These are phyloP conservation scores for Ornithoptera alexandrae DNA, from an alignment of 2,888 invertebrate genomes.

Conservation along the genomic window DNA sequence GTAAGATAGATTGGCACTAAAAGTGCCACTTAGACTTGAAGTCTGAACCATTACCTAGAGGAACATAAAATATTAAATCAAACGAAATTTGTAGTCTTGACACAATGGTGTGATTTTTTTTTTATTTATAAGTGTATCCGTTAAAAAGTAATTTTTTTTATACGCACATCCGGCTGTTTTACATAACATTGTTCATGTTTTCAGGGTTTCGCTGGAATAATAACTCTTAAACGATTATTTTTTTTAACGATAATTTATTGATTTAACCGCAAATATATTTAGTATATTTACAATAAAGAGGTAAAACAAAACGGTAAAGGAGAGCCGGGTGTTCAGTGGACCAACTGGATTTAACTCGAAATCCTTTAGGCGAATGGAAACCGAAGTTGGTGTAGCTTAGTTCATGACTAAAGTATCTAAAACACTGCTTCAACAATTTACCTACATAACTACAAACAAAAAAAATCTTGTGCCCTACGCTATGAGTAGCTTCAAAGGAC, in stretches of 20 bases:
- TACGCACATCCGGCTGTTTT: neutral
- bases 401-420: conserved; percentile 33
- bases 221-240: conserved; percentile 37
- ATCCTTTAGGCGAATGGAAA: conserved; percentile 37
- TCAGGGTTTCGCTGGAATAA: neutral
- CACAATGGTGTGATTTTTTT: too few species aligned
- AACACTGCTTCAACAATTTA: conserved; percentile 30
- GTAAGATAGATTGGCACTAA: too few species aligned
- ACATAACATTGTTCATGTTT: neutral
- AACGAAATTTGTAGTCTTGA: too few species aligned
- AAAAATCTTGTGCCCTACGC: conserved; percentile 35
- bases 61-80: too few species aligned
- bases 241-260: conserved; percentile 78
- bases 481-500: conserved; percentile 48
- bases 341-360: conserved; percentile 42
- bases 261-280: conserved; percentile 79
- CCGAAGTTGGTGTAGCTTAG: conserved; percentile 34
- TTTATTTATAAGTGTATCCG: too few species aligned
- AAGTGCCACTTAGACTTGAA: too few species aligned
- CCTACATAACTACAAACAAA: conserved; percentile 34
- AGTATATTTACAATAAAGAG: conserved; percentile 75
- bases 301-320: conserved; percentile 75
- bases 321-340: conserved; percentile 54
- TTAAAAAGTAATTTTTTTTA: neutral
- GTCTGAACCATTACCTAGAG: too few species aligned